Evolutionary conservation across 2,797 vertebrate genomes (phyloP).

Genomic region (Crypturellus tataupa): DNA sequence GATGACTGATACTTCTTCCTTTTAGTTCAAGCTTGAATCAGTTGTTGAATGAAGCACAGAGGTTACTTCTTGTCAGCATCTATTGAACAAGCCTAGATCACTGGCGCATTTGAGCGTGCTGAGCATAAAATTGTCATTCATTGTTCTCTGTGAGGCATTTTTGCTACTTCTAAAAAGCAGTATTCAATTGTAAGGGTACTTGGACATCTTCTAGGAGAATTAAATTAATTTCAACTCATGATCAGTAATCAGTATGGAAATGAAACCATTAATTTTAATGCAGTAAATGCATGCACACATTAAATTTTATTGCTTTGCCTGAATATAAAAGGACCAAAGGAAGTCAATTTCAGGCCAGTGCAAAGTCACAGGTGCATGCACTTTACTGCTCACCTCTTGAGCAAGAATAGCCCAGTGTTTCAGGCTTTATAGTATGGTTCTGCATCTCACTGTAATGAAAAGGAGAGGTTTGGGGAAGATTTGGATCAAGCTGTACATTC

Average conservation of each 20-base stretch:
- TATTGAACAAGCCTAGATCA: conserved; percentile 19
- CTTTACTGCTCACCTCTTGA: not conserved
- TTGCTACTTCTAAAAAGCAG: not conserved
- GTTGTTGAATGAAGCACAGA: conserved; percentile 31
- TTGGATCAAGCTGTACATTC: not conserved
- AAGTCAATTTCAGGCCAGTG: conserved; percentile 1
- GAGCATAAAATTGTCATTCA: conserved; percentile 10
- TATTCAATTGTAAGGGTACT: not conserved
- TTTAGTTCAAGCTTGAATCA: conserved; percentile 36
- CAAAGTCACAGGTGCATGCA: conserved; percentile 24
- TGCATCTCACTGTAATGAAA: not conserved
- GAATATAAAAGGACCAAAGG: conserved; percentile 12
- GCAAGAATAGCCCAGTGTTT: not conserved
- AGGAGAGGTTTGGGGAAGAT: not conserved
- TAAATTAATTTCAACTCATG: conserved; percentile 37
- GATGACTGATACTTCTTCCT: not conserved
- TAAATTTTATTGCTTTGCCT: conserved; percentile 64
- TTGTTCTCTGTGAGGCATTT: not conserved
- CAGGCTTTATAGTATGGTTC: not conserved
- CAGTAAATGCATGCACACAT: not conserved
- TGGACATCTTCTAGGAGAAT: conserved; percentile 3
- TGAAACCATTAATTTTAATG: conserved; percentile 59
- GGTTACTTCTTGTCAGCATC: conserved; percentile 47
- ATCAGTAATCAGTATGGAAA: conserved; percentile 56
- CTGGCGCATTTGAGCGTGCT: not conserved